Base-by-base conservation (phyloP, 2,113 vertebrate species). In the Lepus europaeus region DNA sequence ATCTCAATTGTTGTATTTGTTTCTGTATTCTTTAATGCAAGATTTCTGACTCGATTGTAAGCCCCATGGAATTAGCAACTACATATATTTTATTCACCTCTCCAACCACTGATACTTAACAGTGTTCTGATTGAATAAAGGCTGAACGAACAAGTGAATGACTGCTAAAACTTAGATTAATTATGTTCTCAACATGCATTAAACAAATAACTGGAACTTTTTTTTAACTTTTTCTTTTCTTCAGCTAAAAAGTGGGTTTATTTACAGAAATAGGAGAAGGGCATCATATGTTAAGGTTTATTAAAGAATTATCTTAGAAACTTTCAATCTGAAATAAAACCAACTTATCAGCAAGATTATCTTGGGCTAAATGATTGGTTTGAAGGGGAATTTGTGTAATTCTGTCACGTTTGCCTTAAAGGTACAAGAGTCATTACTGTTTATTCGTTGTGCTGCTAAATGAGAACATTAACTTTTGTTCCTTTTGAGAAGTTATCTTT, bases 121-220 rank as follows among this genome's bases (percentile, higher is more conserved):
- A 85, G 45, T 49, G 20, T 61, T 90, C n/a, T 88, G 19, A 27
- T 70, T 64, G 53, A 45, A 5, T 73, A 91, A 84, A 83, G 87
- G 22, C 51, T 83, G 27, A 53, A 63, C 89, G 83, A 78, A 66
- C 79, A 79, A 81, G 84, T 87, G 12, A 91, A 79, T 63, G 49
- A 74, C 79, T 74, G 13, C 76, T 73, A 85, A 89, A 59, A 36
- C 86, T 27, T 93, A 87, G 66, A 87, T 90, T 94, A 80, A 91
- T 39, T 61, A 31, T 78, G 22, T 78, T 93, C 59, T 70, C 25
- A 59, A 29, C 25, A 94, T 77, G 31, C 73, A 63, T 74, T 72
- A 77, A 66, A 69, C 64, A 86, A 88, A 87, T 87, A 86, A 79
- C 20, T 80, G 22, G 29, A 82, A 83, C 0, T 66, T 79, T 45